Conservation (phyloP, 1,140 invertebrate species). For the Lordiphosa clarofinis region DNA sequence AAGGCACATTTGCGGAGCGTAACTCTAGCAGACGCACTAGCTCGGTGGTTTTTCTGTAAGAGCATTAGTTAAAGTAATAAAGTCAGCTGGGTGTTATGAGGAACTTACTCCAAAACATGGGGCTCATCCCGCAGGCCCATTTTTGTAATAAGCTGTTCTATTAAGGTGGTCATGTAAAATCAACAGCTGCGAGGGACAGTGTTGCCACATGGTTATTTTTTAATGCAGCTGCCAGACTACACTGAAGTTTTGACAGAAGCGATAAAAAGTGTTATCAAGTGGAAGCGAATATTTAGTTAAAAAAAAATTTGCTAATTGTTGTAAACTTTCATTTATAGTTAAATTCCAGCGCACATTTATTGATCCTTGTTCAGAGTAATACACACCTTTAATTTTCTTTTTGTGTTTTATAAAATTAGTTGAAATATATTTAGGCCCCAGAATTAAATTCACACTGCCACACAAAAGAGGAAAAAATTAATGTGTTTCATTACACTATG, state of each 20-base stretch:
- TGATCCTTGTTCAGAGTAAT: no score
- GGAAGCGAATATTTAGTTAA: no score
- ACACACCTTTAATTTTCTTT: slow-evolving; percentile 26
- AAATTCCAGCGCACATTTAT: no score
- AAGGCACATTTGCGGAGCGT: slow-evolving; percentile 62
- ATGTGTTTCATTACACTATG: slow-evolving; percentile 85
- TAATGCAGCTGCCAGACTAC: no score
- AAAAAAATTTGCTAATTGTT: no score
- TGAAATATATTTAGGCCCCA: slow-evolving; percentile 34
- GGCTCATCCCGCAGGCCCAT: slow-evolving; percentile 68
- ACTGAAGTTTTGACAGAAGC: no score
- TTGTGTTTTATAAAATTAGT: slow-evolving; percentile 27
- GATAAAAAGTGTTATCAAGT: no score
- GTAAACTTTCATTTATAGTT: no score
- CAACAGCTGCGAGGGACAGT: not conserved
- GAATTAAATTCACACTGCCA: slow-evolving; percentile 48
- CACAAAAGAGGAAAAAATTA: slow-evolving; percentile 10
- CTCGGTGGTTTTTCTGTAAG: slow-evolving; percentile 67
- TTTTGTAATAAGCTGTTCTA: slow-evolving; percentile 68
- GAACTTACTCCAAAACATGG: slow-evolving; percentile 51
- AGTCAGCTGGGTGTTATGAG: no score
- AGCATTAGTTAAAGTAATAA: no score
- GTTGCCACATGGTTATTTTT: not conserved
- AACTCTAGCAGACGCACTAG: slow-evolving; percentile 64
- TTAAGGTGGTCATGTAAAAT: slow-evolving; percentile 55